These are phyloP conservation scores for Carlito syrichta DNA, from an alignment of 2,113 vertebrate genomes.

Conservation along the genomic window DNA sequence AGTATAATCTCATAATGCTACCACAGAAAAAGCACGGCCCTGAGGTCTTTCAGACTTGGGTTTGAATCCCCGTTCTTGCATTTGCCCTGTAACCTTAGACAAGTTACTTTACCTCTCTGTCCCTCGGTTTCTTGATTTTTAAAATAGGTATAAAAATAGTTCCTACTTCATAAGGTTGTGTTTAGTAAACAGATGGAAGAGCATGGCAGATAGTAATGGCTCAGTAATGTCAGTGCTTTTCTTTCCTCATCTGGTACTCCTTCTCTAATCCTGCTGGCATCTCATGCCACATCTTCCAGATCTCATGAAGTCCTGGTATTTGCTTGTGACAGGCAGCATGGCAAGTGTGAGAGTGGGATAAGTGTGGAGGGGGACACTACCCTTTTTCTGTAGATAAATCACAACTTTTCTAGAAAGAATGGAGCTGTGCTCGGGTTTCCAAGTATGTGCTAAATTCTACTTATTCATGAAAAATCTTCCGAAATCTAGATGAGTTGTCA, in stretches of 20 bases:
- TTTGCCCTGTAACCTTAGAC: neutral
- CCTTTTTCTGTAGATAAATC: neutral
- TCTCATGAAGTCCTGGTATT: neutral
- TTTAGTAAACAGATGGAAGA: neutral
- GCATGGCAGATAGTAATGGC: neutral
- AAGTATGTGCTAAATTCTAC: neutral
- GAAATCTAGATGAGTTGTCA: neutral
- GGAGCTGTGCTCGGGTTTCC: neutral
- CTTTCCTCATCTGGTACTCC: neutral
- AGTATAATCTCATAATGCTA: neutral
- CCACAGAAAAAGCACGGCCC: neutral
- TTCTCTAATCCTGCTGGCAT: neutral
- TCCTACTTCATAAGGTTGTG: neutral
- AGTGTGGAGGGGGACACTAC: neutral
- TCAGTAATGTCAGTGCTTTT: neutral
- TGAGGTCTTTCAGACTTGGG: neutral
- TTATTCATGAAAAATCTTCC: neutral
- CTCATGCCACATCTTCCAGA: neutral
- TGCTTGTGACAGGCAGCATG: neutral
- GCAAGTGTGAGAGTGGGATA: neutral
- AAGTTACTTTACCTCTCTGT: neutral
- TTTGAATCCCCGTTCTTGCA: neutral
- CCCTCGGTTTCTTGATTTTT: neutral
- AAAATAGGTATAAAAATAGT: neutral
- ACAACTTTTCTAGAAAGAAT: neutral